Evolutionary conservation across 2,888 invertebrate species (phyloP).

Genomic region (Acleris emargana): DNA sequence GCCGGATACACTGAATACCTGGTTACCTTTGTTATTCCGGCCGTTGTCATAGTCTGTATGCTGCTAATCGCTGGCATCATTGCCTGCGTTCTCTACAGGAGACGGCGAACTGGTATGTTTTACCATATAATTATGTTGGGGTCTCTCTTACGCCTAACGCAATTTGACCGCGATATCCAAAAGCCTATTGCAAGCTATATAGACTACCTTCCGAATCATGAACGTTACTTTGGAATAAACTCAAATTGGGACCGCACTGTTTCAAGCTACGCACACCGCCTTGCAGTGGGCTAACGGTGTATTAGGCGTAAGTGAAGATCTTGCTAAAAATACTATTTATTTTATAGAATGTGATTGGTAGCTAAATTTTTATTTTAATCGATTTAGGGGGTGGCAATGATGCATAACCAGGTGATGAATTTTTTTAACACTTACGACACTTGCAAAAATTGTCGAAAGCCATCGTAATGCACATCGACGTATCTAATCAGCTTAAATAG

Average conservation of each 20-base stretch:
- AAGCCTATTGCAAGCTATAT: no score
- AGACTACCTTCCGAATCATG: no score
- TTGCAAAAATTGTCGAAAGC: constrained; percentile 4
- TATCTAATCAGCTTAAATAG: no score
- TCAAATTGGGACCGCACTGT: no score
- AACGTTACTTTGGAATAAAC: no score
- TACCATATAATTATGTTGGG: not conserved
- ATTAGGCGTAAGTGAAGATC: no score
- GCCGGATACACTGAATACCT: constrained; percentile 82
- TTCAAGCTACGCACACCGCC: no score
- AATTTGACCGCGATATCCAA: no score
- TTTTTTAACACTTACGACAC: constrained; percentile 17
- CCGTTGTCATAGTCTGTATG: constrained; percentile 94
- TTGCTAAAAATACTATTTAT: not conserved
- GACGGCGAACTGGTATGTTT: constrained; percentile 90
- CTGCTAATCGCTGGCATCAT: constrained; percentile 93
- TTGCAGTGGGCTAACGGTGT: no score
- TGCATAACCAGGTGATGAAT: constrained; percentile 20
- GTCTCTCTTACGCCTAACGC: no score
- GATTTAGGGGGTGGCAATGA: constrained; percentile 32
- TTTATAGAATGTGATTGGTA: not conserved
- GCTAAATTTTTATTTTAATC: constrained; percentile 24
- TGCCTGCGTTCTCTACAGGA: constrained; percentile 93
- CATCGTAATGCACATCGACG: not conserved
- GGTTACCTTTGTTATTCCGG: constrained; percentile 94